Evolutionary conservation across 2,113 vertebrate species (phyloP).

Genomic region (Nannobrachium achirus): DNA sequence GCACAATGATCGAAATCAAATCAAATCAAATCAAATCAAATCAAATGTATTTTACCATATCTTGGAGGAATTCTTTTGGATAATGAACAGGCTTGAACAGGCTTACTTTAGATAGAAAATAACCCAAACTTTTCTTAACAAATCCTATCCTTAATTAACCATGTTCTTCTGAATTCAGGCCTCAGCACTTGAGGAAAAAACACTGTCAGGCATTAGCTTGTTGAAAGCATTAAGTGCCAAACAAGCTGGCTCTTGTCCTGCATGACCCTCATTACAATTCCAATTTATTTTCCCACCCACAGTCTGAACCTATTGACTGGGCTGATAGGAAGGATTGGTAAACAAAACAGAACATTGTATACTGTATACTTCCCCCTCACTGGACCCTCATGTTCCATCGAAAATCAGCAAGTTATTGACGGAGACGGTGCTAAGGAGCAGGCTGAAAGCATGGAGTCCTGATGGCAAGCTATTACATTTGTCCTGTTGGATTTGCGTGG

Average conservation of each 20-base stretch:
- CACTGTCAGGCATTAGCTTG: constrained; percentile 23
- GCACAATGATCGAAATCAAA: too few relatives aligned
- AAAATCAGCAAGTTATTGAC: constrained; percentile 68
- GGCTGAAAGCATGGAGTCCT: constrained; percentile 60
- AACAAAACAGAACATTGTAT: constrained; percentile 61
- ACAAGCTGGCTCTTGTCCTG: constrained; percentile 56
- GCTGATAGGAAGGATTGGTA: constrained; percentile 51
- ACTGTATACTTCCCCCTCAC: constrained; percentile 51
- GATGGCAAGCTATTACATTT: constrained; percentile 23
- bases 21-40: too few relatives aligned
- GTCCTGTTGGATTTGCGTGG: constrained; percentile 41
- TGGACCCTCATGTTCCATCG: constrained; percentile 58
- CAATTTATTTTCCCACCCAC: constrained; percentile 67
- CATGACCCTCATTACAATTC: constrained; percentile 55
- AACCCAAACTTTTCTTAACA: neutral
- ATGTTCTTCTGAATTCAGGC: constrained; percentile 21
- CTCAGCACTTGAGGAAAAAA: neutral
- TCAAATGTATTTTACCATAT: too few relatives aligned
- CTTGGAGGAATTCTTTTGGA: too few relatives aligned
- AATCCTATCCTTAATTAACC: too few relatives aligned
- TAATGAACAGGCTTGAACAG: constrained; percentile 1
- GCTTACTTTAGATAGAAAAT: constrained; percentile 31
- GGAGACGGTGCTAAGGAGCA: constrained; percentile 50
- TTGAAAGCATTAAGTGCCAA: constrained; percentile 38
- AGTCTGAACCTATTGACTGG: constrained; percentile 62